phyloP scores from a whole-genome alignment of 2,113 vertebrate species.

The Anoura caudifer region DNA sequence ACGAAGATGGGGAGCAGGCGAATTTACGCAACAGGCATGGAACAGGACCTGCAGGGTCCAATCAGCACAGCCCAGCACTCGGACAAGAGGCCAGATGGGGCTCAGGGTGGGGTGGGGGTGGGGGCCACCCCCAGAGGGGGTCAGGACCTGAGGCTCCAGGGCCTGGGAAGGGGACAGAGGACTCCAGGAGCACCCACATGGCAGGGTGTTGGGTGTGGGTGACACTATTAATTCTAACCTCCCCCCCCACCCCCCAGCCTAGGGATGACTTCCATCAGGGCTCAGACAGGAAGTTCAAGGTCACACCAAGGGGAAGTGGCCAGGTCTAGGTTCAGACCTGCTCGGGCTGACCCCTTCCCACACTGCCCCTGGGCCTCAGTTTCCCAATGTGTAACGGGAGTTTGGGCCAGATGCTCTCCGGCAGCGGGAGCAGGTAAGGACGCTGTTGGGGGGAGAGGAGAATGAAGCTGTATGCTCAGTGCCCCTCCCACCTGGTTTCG shows the following conservation, averaged over 20 bases:
- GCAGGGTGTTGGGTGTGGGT: fast-evolving
- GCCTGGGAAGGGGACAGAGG: neutral
- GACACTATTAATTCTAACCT: neutral
- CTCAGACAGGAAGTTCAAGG: neutral
- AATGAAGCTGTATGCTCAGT: fast-evolving
- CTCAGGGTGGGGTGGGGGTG: fast-evolving
- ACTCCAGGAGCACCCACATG: neutral
- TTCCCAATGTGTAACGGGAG: too few species aligned
- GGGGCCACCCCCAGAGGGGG: fast-evolving
- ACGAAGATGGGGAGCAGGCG: fast-evolving
- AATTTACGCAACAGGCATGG: neutral
- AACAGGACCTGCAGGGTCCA: fast-evolving
- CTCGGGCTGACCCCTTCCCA: neutral
- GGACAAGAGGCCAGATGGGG: too few species aligned
- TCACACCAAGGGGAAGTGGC: neutral
- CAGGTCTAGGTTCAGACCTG: neutral
- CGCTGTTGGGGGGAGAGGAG: neutral
- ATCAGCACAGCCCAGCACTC: neutral
- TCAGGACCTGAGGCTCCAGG: too few species aligned
- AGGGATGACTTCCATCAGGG: fast-evolving
- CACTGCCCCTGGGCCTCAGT: neutral
- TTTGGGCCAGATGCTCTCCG: fast-evolving
- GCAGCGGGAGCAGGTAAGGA: neutral
- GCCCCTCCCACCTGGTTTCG: neutral
- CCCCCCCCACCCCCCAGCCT: neutral